These are phyloP conservation scores for Crocodylus rhombifer DNA, from an alignment of 2,797 vertebrate genomes.

Conservation along the genomic window DNA sequence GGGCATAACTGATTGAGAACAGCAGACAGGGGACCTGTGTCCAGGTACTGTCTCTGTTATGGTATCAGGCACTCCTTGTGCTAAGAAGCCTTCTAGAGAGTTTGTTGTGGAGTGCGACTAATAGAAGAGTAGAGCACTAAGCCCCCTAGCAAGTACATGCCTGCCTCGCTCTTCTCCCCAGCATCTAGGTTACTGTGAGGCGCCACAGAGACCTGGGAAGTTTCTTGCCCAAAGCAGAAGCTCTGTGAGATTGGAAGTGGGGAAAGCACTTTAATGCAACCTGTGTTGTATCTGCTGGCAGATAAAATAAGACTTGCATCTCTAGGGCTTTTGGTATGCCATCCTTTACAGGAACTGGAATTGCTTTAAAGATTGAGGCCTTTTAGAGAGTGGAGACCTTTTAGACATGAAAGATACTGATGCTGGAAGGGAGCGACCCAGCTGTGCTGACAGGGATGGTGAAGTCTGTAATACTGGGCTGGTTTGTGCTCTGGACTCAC, in stretches of 20 bases:
- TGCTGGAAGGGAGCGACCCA: not conserved
- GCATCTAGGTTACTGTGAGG: not conserved
- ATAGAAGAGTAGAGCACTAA: not conserved
- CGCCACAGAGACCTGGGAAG: not conserved
- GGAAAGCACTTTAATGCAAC: not conserved
- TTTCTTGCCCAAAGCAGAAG: not conserved
- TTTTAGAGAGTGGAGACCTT: not conserved
- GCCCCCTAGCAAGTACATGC: not conserved
- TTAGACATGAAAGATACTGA: not conserved
- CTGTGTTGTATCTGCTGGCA: not conserved
- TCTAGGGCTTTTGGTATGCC: not conserved
- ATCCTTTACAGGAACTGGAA: not conserved
- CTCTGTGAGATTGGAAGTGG: not conserved
- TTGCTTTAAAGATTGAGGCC: not conserved
- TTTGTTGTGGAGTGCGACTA: not conserved
- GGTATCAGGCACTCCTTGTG: rapidly evolving
- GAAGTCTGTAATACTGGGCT: not conserved
- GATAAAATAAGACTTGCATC: not conserved
- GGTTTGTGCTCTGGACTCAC: not conserved
- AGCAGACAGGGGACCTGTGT: not conserved
- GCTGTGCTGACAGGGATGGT: not conserved
- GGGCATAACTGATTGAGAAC: not conserved
- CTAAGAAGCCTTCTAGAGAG: not conserved
- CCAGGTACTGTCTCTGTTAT: not conserved
- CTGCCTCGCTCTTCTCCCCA: not conserved